Evolutionary conservation across 2,113 vertebrate species (phyloP).

Genomic region (Gadus macrocephalus): DNA sequence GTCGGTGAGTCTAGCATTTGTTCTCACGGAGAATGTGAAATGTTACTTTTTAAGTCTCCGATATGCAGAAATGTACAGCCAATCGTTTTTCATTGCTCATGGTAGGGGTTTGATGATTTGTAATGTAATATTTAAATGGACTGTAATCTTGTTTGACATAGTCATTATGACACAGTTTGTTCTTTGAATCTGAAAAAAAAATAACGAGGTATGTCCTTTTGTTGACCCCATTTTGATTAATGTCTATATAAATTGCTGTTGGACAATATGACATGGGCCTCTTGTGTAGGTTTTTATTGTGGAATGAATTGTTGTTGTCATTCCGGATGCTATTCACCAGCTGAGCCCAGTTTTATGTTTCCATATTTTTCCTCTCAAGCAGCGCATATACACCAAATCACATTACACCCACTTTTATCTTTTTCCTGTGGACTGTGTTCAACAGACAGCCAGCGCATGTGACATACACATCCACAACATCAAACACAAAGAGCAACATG

Average conservation of each 20-base stretch:
- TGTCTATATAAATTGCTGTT: neutral
- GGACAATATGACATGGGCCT: conserved; percentile 35
- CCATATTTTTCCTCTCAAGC: conserved; percentile 5
- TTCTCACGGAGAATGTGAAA: no score
- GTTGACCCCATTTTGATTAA: conserved; percentile 17
- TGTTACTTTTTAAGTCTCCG: no score
- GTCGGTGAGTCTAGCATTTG: no score
- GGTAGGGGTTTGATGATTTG: no score
- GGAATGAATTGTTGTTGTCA: conserved; percentile 36
- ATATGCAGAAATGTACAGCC: no score
- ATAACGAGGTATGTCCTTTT: neutral
- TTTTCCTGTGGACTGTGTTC: neutral
- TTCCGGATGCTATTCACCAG: conserved; percentile 50
- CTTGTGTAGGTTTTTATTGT: conserved; percentile 39
- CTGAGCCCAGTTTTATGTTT: conserved; percentile 58
- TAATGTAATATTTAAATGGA: no score
- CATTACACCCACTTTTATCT: neutral
- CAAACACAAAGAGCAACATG: conserved; percentile 29
- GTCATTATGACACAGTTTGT: no score
- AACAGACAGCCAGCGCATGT: conserved; percentile 5
- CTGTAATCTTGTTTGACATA: no score
- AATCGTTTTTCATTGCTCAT: no score
- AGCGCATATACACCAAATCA: neutral
- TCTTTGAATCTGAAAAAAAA: neutral
- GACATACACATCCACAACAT: conserved; percentile 39